phyloP scores from a whole-genome alignment of 2,113 vertebrate genomes.

The Hyla sarda region DNA sequence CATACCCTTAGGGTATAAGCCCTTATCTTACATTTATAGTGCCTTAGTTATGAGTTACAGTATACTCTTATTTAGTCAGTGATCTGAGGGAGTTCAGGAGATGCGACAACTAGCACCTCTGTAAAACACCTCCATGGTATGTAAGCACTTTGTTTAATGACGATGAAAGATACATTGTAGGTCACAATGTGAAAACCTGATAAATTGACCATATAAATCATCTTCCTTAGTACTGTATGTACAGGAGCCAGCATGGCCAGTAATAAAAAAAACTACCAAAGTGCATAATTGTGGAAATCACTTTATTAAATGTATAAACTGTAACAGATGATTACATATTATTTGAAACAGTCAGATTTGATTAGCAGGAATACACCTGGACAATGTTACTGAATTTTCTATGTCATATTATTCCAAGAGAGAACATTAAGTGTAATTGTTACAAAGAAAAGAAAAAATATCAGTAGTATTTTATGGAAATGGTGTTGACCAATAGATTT shows the following conservation, averaged over 20 bases:
- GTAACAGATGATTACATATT: slow-evolving; percentile 9
- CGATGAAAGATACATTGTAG: too few relatives aligned
- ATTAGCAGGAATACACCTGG: not conserved
- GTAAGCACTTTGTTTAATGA: not conserved
- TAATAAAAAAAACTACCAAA: slow-evolving; percentile 3
- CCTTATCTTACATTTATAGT: too few relatives aligned
- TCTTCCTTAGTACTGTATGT: not conserved
- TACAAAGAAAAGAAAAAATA: not conserved
- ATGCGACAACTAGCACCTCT: too few relatives aligned
- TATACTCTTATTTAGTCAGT: not conserved
- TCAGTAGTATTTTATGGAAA: slow-evolving; percentile 17
- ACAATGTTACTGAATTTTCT: not conserved
- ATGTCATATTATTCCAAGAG: too few relatives aligned
- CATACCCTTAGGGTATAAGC: too few relatives aligned
- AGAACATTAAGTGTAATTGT: not conserved
- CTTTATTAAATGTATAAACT: slow-evolving; percentile 39
- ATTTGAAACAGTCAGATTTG: not conserved
- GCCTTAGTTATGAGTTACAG: too few relatives aligned
- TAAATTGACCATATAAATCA: too few relatives aligned
- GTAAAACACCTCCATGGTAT: not conserved
- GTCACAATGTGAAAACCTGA: too few relatives aligned
- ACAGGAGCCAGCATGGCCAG: not conserved
- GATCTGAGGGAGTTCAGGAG: not conserved
- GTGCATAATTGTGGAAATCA: slow-evolving; percentile 6
- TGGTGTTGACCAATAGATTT: not conserved